These are phyloP conservation scores for Drosophila affinis DNA, from an alignment of 2,888 invertebrate genomes.

Conservation along the genomic window DNA sequence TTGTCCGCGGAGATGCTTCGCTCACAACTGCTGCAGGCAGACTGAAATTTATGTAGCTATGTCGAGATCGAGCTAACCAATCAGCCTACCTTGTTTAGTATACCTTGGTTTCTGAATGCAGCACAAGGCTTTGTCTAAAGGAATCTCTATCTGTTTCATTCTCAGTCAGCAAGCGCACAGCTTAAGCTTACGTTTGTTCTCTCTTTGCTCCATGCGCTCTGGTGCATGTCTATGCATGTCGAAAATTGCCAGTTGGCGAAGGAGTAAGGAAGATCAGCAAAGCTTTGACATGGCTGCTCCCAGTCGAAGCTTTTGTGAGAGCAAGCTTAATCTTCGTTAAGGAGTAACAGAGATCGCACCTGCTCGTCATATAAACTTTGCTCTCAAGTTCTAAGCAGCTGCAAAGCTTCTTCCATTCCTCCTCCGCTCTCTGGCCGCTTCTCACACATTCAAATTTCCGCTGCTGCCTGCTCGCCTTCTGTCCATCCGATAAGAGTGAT, in stretches of 20 bases:
- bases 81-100: too few relatives aligned
- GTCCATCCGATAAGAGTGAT: slow-evolving; percentile 64
- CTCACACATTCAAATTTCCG: slow-evolving; percentile 17
- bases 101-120: too few relatives aligned
- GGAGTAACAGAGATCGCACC: not conserved
- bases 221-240: not conserved
- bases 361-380: not conserved
- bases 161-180: too few relatives aligned
- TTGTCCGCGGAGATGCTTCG: too few relatives aligned
- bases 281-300: not conserved
- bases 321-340: not conserved
- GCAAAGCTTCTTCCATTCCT: not conserved
- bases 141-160: too few relatives aligned
- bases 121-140: too few relatives aligned
- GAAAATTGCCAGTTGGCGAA: not conserved
- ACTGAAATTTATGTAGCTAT: too few relatives aligned
- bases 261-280: not conserved
- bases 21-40: too few relatives aligned
- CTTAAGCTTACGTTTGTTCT: not conserved
- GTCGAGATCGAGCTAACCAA: too few relatives aligned
- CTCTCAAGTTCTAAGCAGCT: not conserved
- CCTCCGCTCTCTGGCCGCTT: not conserved
- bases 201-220: not conserved
- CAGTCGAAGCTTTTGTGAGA: not conserved
- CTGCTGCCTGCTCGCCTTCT: slow-evolving; percentile 54